A percentile compares a stretch with the other conserved stretches of the same genome.
These are phyloP conservation scores for Alligator sinensis DNA, from an alignment of 2,113 vertebrate species.

Conservation along the genomic window DNA sequence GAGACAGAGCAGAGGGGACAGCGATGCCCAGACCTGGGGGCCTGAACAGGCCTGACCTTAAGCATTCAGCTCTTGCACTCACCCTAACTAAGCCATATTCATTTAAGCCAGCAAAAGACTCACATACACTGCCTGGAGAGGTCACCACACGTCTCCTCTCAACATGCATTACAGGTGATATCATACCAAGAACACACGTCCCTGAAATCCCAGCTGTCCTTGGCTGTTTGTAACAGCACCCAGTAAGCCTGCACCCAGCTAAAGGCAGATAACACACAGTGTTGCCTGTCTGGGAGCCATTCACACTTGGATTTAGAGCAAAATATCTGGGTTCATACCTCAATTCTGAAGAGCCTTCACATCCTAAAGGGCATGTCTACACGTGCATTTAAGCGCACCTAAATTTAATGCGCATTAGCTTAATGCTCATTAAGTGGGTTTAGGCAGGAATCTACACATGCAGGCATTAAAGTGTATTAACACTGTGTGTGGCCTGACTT, in stretches of 20 bases:
- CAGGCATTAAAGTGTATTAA: too few relatives aligned
- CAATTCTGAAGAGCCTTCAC: background rate
- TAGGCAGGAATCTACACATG: too few relatives aligned
- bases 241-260: background rate
- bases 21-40: too few relatives aligned
- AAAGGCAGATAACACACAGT: background rate
- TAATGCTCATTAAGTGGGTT: too few relatives aligned
- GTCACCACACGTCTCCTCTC: background rate
- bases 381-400: too few relatives aligned
- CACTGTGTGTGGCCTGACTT: too few relatives aligned
- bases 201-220: rapidly evolving
- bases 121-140: background rate
- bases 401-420: too few relatives aligned
- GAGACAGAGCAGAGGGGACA: too few relatives aligned
- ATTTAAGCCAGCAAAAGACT: background rate
- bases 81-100: background rate
- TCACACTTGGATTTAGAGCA: background rate
- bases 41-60: too few relatives aligned
- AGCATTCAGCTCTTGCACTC: too few relatives aligned
- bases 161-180: background rate
- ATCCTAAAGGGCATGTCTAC: too few relatives aligned
- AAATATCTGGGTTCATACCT: background rate
- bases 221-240: background rate
- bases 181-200: background rate
- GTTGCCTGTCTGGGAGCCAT: background rate